Base-by-base conservation (phyloP, 2,797 vertebrate species). In the Enteromius unitaeniatus region DNA sequence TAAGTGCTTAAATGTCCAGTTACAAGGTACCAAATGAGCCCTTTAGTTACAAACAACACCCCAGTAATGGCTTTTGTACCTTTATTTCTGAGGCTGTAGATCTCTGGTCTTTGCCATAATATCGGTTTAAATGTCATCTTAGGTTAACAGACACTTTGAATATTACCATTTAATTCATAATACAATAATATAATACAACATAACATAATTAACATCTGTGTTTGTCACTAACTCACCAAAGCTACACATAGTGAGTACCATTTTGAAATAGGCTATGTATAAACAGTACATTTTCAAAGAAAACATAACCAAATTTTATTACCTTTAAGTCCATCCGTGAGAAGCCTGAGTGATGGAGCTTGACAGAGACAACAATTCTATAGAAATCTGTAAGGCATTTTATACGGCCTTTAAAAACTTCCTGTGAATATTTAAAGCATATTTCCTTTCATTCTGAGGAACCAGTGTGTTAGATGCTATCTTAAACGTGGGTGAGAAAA, bases 281-380 rank as follows among this genome's bases (percentile, higher is more conserved):
- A 51, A 51, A 60, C 14, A 28, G 15, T 26, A 26, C 40, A 70
- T 31, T 53, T 53, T 21, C 17, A 31, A 51, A 49, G 28, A 53
- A 53, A 3, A 53, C 28, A 53, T 34, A 28, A 19, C 17, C 26
- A 51, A 34, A 15, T 75, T n/a, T n/a, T n/a, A 19, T 55, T 55
- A 75, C 72, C 72, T 75, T 75, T 53, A 28, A 75, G 6, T n/a
- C 11, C 49, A 75, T n/a, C 49, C 3, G 19, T n/a, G 49, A 75
- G 49, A 55, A 15, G 72, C 1, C 28, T 75, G 10, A 51, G 13
- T 75, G 26, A 62, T 62, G 0, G 53, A 74, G 49, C 28, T 74
- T n/a, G 28, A 74, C 31, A 9, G 17, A 13, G 11, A 34, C 5
- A 53, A 14, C 34, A 37, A 75, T n/a, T 37, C 1, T 37, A 13